Evolutionary conservation across 2,113 vertebrate species (phyloP).

Genomic region (Sula dactylatra): DNA sequence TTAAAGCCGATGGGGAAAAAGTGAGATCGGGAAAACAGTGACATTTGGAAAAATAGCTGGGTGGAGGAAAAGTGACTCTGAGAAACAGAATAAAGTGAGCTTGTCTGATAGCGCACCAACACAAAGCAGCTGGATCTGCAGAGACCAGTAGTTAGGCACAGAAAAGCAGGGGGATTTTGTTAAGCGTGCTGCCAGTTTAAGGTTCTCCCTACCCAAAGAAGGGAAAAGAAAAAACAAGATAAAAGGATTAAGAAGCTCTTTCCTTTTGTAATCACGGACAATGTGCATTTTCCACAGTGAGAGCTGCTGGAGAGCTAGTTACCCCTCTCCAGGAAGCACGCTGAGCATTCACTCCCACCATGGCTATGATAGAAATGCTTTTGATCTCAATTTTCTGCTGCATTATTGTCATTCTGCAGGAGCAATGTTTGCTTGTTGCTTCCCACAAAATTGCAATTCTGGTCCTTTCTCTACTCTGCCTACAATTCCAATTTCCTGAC

Average conservation of each 20-base stretch:
- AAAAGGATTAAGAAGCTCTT: background rate
- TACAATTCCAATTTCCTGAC: background rate
- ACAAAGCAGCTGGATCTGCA: background rate
- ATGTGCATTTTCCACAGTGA: background rate
- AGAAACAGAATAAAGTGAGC: background rate
- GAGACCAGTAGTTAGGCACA: background rate
- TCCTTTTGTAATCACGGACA: background rate
- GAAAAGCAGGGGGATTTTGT: background rate
- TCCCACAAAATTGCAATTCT: background rate
- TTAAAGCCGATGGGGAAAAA: background rate
- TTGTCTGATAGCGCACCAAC: background rate
- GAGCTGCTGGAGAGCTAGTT: background rate
- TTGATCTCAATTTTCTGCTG: background rate
- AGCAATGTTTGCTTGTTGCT: fast-evolving
- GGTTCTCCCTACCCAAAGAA: background rate
- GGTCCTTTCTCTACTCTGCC: background rate
- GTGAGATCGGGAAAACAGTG: background rate
- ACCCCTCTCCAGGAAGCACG: background rate
- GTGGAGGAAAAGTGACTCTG: background rate
- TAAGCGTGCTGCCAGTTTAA: background rate
- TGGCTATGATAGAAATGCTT: fast-evolving
- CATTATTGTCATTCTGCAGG: background rate
- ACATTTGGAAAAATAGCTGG: background rate
- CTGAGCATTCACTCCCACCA: background rate
- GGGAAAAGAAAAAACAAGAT: background rate